Conservation (phyloP, 1,140 invertebrate genomes). For the Centruroides vittatus region DNA sequence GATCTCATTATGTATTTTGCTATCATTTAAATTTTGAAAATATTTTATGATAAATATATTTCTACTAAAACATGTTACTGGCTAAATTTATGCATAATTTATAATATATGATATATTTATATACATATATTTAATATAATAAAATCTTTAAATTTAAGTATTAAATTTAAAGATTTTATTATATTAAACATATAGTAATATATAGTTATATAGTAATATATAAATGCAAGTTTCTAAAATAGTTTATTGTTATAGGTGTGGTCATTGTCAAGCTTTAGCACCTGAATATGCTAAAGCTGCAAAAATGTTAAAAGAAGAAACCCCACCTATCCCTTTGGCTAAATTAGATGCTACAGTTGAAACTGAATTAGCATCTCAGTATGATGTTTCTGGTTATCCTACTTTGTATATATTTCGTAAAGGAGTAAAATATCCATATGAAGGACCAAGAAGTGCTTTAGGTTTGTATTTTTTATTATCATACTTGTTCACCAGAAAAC, state of each 20-base stretch:
- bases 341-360: constrained; percentile 39
- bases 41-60: too few species aligned
- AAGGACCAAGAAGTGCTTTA: constrained; percentile 24
- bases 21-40: too few species aligned
- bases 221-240: too few species aligned
- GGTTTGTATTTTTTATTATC: constrained; percentile 1
- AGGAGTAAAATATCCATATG: constrained; percentile 34
- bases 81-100: too few species aligned
- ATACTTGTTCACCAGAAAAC: too few species aligned
- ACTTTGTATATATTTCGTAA: constrained; percentile 34
- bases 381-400: constrained; percentile 28
- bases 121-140: not conserved
- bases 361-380: constrained; percentile 30
- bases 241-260: constrained; percentile 28
- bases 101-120: too few species aligned
- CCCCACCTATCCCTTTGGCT: constrained; percentile 30
- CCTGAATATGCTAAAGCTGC: constrained; percentile 28
- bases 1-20: too few species aligned
- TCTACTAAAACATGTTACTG: too few species aligned
- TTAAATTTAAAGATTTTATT: not conserved
- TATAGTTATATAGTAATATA: too few species aligned
- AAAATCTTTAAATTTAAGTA: not conserved
- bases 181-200: too few species aligned
- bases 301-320: constrained; percentile 21
- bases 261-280: constrained; percentile 26